These are phyloP conservation scores for Nezara viridula DNA, from an alignment of 2,888 invertebrate species.

Conservation along the genomic window DNA sequence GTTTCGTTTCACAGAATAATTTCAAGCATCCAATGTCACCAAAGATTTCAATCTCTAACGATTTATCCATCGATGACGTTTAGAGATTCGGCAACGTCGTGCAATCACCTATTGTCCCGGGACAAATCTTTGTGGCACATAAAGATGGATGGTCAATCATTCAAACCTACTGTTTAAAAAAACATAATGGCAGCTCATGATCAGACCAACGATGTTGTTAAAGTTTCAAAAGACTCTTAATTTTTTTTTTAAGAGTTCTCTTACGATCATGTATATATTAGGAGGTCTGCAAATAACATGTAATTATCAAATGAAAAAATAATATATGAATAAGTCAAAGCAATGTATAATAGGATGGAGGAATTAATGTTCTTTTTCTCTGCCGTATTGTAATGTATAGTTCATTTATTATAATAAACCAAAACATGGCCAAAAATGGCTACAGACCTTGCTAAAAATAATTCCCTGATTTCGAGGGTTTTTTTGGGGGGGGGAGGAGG, in stretches of 20 bases:
- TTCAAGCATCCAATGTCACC: background rate
- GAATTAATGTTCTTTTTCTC: no score
- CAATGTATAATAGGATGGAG: no score
- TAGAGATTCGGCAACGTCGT: background rate
- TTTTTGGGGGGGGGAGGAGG: no score
- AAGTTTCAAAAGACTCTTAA: background rate
- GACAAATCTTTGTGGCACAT: background rate
- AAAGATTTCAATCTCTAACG: background rate
- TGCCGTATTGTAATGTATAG: no score
- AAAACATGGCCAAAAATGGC: no score
- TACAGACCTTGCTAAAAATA: no score
- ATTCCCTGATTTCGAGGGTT: no score
- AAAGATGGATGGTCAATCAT: background rate
- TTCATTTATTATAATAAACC: no score
- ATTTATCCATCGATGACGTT: background rate
- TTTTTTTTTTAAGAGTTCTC: background rate
- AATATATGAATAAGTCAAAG: no score
- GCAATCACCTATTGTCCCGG: background rate
- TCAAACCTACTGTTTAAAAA: background rate
- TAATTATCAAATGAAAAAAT: no score
- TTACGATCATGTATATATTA: background rate
- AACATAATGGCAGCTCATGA: background rate
- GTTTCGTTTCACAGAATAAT: background rate
- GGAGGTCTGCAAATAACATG: no score
- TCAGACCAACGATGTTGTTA: background rate